phyloP scores from a whole-genome alignment of 2,113 vertebrate species.

The Probosciger aterrimus region DNA sequence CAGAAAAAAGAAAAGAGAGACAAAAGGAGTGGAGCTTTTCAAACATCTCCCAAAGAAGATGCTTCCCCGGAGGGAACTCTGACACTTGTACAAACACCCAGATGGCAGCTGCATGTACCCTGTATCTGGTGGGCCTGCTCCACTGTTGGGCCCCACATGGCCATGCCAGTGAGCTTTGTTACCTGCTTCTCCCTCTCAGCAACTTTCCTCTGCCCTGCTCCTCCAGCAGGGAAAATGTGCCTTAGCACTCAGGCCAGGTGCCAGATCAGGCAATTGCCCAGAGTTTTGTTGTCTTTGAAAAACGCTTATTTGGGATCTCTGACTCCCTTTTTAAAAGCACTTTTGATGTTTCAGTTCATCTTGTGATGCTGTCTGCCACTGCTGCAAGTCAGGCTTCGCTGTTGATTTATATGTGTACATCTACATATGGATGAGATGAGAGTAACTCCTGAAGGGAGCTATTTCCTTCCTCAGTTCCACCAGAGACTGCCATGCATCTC shows the following conservation, averaged over 20 bases:
- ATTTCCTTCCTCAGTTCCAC: not conserved
- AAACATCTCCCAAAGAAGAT: not conserved
- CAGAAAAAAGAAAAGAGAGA: not conserved
- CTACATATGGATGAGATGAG: fast-evolving
- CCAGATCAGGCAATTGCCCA: not conserved
- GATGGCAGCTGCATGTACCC: not conserved
- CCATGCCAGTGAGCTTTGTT: not conserved
- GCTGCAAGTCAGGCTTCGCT: not conserved
- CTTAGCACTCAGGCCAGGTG: not conserved
- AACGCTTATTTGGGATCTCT: not conserved
- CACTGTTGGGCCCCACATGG: not conserved
- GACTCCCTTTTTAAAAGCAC: not conserved
- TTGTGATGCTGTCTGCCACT: not conserved
- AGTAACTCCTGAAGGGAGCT: not conserved
- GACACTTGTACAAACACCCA: not conserved
- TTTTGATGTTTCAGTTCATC: not conserved
- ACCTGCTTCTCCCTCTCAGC: not conserved
- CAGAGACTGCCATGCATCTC: not conserved
- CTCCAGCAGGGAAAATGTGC: not conserved
- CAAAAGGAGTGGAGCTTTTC: not conserved
- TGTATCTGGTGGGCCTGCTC: fast-evolving
- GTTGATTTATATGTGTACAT: not conserved
- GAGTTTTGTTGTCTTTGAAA: not conserved
- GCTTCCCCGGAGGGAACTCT: not conserved
- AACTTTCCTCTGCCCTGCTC: not conserved